These are phyloP conservation scores for Neoascia interrupta DNA, from an alignment of 2,888 invertebrate species.

Conservation along the genomic window DNA sequence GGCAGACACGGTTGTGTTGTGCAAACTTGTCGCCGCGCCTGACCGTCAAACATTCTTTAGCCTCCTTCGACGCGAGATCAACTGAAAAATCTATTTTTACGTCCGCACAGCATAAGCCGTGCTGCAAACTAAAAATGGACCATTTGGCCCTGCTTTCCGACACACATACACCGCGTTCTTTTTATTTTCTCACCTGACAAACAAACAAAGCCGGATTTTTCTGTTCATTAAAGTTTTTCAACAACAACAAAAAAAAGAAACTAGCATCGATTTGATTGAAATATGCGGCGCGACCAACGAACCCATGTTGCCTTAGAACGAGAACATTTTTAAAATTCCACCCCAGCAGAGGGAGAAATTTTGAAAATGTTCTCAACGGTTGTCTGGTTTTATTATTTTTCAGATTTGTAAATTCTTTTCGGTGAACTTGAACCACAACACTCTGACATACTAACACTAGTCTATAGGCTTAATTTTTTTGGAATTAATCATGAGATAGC, in stretches of 20 bases:
- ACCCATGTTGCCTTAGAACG: constrained; percentile 3
- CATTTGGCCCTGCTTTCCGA: constrained; percentile 65
- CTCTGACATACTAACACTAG: constrained; percentile 25
- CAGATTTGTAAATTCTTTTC: constrained; percentile 46
- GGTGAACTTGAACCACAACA: constrained; percentile 37
- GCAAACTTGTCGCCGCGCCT: constrained; percentile 47
- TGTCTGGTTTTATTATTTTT: neutral
- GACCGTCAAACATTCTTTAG: constrained; percentile 41
- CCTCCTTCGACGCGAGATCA: constrained; percentile 36
- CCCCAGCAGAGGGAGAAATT: constrained; percentile 6
- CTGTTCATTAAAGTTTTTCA: constrained; percentile 14
- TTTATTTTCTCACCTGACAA: constrained; percentile 51
- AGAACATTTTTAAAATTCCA: constrained; percentile 37
- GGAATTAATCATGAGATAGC: constrained; percentile 59
- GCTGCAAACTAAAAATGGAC: constrained; percentile 71
- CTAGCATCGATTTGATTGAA: too few relatives aligned
- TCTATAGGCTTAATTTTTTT: constrained; percentile 1
- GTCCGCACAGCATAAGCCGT: constrained; percentile 35
- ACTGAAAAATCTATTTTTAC: constrained; percentile 54
- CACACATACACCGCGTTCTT: neutral
- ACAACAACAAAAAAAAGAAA: too few relatives aligned
- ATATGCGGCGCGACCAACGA: neutral
- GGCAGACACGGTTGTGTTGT: constrained; percentile 55
- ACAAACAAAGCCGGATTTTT: constrained; percentile 12
- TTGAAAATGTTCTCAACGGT: constrained; percentile 12